Evolutionary conservation across 2,797 vertebrate species (phyloP).

Genomic region (Falco columbarius): DNA sequence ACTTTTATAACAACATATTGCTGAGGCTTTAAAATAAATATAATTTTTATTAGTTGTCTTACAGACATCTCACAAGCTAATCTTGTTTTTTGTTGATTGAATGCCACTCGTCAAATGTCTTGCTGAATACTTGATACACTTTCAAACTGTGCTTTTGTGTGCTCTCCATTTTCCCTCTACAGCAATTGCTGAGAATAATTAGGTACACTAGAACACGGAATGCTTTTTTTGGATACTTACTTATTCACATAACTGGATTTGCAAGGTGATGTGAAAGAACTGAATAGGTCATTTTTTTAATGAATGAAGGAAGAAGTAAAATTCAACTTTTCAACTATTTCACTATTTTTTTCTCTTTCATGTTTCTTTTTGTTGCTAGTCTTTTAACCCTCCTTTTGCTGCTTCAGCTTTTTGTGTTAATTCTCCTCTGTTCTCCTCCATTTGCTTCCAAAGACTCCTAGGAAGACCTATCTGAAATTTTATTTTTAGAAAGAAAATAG

Average conservation of each 20-base stretch:
- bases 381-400: not conserved
- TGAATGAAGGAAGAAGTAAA: not conserved
- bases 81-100: not conserved
- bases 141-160: not conserved
- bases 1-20: not conserved
- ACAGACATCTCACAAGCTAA: not conserved
- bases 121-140: not conserved
- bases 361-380: not conserved
- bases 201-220: not conserved
- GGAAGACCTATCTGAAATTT: not conserved
- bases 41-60: not conserved
- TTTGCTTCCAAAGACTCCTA: not conserved
- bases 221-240: not conserved
- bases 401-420: not conserved
- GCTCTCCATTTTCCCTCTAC: not conserved
- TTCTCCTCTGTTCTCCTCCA: not conserved
- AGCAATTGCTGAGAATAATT: not conserved
- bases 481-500: not conserved
- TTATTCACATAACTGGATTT: not conserved
- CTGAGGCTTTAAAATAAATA: slow-evolving; percentile 44
- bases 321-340: not conserved
- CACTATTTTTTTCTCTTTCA: not conserved
- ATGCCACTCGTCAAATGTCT: not conserved
- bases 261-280: not conserved
- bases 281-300: not conserved